Percentiles rank a stretch among this genome's conserved stretches.
Evolutionary conservation across 2,113 vertebrate genomes (phyloP).

Genomic region (Odocoileus virginianus): DNA sequence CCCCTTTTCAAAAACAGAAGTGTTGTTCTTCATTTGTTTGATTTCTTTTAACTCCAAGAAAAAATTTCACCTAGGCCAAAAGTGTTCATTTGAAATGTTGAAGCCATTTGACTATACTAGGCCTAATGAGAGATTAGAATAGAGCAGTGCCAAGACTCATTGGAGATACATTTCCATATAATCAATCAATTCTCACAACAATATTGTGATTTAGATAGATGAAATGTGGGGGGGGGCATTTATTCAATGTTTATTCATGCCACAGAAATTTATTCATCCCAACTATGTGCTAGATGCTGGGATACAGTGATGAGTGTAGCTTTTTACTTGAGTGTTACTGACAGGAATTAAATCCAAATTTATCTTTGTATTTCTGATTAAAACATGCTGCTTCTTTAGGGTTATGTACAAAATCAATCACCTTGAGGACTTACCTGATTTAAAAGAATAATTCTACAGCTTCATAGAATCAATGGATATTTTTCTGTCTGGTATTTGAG

Average conservation of each 20-base stretch:
- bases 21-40: neutral
- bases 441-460: neutral
- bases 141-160: neutral
- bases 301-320: neutral
- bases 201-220: neutral
- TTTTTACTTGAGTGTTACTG: neutral
- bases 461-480: neutral
- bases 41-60: neutral
- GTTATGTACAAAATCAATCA: neutral
- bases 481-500: neutral
- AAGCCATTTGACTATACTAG: neutral
- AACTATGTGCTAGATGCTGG: neutral
- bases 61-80: neutral
- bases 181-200: neutral
- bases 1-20: neutral
- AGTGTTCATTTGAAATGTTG: neutral
- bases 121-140: neutral
- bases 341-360: neutral
- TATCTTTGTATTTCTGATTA: neutral
- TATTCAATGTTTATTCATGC: neutral
- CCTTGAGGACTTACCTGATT: neutral
- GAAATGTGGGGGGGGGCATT: neutral
- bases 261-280: neutral
- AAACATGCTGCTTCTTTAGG: neutral
- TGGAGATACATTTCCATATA: neutral